These are phyloP conservation scores for Myotis daubentonii DNA, from an alignment of 2,797 vertebrate species.

Conservation along the genomic window DNA sequence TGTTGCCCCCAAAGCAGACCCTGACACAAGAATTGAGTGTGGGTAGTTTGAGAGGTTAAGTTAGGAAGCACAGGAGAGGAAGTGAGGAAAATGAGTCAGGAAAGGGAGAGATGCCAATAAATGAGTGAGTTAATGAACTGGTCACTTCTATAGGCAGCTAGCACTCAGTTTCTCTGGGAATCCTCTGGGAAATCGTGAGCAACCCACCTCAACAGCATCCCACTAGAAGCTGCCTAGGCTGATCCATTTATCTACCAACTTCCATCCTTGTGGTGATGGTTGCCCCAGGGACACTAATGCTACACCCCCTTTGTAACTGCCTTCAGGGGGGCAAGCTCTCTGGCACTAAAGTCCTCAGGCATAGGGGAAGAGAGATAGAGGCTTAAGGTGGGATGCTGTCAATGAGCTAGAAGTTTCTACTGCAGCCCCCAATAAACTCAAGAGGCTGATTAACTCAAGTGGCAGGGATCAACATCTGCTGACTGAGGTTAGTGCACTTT, in stretches of 20 bases:
- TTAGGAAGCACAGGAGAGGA: not conserved
- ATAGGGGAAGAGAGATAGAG: not conserved
- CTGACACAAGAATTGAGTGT: not conserved
- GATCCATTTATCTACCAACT: not conserved
- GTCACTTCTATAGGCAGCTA: not conserved
- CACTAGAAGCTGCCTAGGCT: not conserved
- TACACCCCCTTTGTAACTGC: not conserved
- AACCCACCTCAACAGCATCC: not conserved
- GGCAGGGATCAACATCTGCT: not conserved
- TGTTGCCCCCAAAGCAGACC: not conserved
- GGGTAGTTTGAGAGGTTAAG: not conserved
- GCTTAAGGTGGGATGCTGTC: not conserved
- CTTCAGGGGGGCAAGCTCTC: not conserved
- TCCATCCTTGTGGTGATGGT: not conserved
- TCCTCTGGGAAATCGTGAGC: not conserved
- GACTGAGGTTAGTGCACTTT: not conserved
- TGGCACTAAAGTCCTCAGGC: not conserved
- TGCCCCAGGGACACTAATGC: not conserved
- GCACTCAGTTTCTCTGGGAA: not conserved
- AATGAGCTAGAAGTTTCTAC: not conserved
- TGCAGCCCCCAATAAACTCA: not conserved
- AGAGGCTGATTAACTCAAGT: not conserved
- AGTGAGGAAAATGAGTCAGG: not conserved
- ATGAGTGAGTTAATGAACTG: not conserved
- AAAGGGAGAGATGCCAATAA: not conserved